Percentiles rank a stretch among this genome's conserved stretches.
These are phyloP conservation scores for Hemiscyllium ocellatum DNA, from an alignment of 2,113 vertebrate species.

Conservation along the genomic window DNA sequence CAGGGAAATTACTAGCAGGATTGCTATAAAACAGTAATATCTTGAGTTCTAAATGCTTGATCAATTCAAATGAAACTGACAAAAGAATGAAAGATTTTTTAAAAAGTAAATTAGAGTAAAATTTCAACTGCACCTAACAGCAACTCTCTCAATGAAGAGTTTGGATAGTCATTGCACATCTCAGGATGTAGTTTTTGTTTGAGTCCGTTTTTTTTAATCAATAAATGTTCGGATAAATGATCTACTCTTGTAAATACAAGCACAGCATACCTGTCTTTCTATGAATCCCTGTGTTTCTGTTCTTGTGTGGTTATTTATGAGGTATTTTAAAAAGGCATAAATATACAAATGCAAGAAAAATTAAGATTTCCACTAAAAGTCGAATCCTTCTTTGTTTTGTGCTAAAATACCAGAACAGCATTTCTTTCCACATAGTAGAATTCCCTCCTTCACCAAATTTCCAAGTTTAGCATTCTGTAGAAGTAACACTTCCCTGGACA, in stretches of 20 bases:
- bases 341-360: neutral
- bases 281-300: neutral
- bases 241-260: neutral
- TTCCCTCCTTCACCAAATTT: neutral
- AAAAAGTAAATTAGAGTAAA: neutral
- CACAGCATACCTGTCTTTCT: neutral
- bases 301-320: neutral
- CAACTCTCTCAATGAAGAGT: neutral
- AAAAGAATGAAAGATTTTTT: neutral
- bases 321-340: neutral
- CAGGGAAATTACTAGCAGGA: neutral
- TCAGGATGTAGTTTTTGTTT: neutral
- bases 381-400: neutral
- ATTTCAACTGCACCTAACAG: neutral
- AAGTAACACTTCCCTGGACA: neutral
- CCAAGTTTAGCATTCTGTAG: neutral
- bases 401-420: neutral
- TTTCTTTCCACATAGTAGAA: neutral
- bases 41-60: neutral
- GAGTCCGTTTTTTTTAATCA: neutral
- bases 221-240: neutral
- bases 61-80: neutral
- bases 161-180: neutral
- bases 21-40: neutral
- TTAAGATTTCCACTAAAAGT: neutral